Conservation (phyloP, 2,888 invertebrate species). For the Achlya flavicornis region DNA sequence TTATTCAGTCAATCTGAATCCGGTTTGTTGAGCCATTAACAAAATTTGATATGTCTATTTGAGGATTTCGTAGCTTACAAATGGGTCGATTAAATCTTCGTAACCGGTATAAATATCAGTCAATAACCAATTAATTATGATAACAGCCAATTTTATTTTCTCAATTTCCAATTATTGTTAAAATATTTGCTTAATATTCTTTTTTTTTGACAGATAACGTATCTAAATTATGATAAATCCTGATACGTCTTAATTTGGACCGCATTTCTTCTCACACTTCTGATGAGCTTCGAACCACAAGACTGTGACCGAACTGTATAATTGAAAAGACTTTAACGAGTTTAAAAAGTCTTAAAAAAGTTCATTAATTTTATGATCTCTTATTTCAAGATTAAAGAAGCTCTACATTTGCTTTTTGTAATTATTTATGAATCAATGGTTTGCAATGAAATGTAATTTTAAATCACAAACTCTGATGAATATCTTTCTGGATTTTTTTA, state of each 20-base stretch:
- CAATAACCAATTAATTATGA: slow-evolving; percentile 52
- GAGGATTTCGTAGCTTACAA: slow-evolving; percentile 36
- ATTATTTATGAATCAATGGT: no score
- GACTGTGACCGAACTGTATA: no score
- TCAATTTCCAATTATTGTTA: slow-evolving; percentile 27
- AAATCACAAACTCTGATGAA: no score
- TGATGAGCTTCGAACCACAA: neutral
- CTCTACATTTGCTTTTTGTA: no score
- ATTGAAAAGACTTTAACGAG: neutral
- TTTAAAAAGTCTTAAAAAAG: neutral
- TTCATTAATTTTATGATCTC: no score
- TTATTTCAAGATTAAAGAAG: no score
- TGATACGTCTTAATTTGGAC: slow-evolving; percentile 33
- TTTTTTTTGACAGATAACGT: slow-evolving; percentile 22
- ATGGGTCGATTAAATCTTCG: slow-evolving; percentile 38
- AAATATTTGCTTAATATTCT: slow-evolving; percentile 35
- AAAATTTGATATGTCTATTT: slow-evolving; percentile 35
- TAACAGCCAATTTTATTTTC: slow-evolving; percentile 43
- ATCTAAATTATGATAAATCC: slow-evolving; percentile 14
- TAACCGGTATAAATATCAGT: slow-evolving; percentile 30
- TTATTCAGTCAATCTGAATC: slow-evolving; percentile 23
- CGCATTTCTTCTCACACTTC: slow-evolving; percentile 16
- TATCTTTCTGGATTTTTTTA: no score
- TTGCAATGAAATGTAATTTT: no score
- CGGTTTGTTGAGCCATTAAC: slow-evolving; percentile 28